phyloP scores from a whole-genome alignment of 2,888 invertebrate species.

The Drosophila yooni region DNA sequence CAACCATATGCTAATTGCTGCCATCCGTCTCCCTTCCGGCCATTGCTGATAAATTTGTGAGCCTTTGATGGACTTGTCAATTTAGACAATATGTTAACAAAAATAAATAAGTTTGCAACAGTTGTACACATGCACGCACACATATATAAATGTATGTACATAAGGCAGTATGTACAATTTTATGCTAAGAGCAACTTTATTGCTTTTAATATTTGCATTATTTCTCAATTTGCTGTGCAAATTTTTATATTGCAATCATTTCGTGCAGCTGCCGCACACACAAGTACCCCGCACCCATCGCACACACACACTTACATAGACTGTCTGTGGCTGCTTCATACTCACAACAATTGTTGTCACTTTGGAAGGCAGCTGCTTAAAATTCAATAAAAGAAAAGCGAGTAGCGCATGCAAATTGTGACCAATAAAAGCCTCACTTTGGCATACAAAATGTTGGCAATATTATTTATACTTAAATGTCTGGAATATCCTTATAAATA shows the following conservation, averaged over 20 bases:
- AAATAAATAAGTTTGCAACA: slow-evolving; percentile 34
- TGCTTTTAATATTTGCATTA: slow-evolving; percentile 74
- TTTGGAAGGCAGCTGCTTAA: slow-evolving; percentile 73
- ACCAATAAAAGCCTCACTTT: slow-evolving; percentile 70
- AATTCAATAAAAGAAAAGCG: slow-evolving; percentile 74
- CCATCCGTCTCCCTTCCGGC: slow-evolving; percentile 61
- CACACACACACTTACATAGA: slow-evolving; percentile 3
- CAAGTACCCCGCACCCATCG: slow-evolving; percentile 9
- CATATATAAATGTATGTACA: neutral
- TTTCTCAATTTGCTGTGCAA: slow-evolving; percentile 72
- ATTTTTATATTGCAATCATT: slow-evolving; percentile 70
- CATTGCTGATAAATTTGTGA: slow-evolving; percentile 15
- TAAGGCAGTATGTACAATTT: slow-evolving; percentile 20
- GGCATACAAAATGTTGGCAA: slow-evolving; percentile 46
- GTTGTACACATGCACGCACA: slow-evolving; percentile 5
- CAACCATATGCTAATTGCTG: slow-evolving; percentile 69
- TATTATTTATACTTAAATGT: slow-evolving; percentile 54
- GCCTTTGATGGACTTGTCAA: slow-evolving; percentile 53
- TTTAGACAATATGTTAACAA: slow-evolving; percentile 34
- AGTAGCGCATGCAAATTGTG: slow-evolving; percentile 69
- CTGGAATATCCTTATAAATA: neutral
- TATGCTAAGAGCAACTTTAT: slow-evolving; percentile 52
- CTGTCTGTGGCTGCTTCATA: neutral
- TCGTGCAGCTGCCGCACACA: slow-evolving; percentile 61
- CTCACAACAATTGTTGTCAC: slow-evolving; percentile 65